Conservation (phyloP, 2,888 invertebrate species). For the Hecatera dysodea region DNA sequence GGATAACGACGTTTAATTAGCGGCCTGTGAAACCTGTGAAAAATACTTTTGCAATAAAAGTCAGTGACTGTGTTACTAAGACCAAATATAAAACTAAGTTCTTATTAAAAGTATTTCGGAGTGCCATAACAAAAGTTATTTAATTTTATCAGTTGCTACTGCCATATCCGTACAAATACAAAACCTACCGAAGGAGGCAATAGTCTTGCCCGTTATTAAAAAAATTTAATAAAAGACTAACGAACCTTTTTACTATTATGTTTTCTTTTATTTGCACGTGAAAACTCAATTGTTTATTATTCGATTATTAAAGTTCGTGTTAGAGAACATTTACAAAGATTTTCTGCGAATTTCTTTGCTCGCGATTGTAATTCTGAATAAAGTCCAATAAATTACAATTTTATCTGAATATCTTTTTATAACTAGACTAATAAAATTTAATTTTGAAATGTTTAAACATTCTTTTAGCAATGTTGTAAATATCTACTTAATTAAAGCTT, state of each 20-base stretch:
- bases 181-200: constrained; percentile 27
- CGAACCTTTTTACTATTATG: constrained; percentile 14
- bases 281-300: constrained; percentile 26
- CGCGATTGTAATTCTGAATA: constrained; percentile 2
- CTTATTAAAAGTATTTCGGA: constrained; percentile 51
- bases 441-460: not conserved
- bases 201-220: constrained; percentile 37
- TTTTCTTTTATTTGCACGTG: constrained; percentile 18
- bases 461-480: not conserved
- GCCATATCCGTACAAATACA: constrained; percentile 33
- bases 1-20: too few relatives aligned
- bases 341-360: not conserved
- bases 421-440: constrained; percentile 3
- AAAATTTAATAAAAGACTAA: constrained; percentile 51
- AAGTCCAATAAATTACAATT: constrained; percentile 2
- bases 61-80: constrained; percentile 30
- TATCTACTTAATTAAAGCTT: constrained; percentile 11
- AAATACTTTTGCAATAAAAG: constrained; percentile 41
- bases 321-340: not conserved
- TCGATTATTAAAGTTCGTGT: constrained; percentile 12
- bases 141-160: constrained; percentile 50
- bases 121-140: constrained; percentile 51
- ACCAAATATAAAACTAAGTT: constrained; percentile 37
- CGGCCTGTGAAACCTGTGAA: too few relatives aligned
- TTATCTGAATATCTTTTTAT: not conserved